Evolutionary conservation across 1,140 invertebrate species (phyloP), one percentile per base, ranked within the genome.

Genomic region (Drosophila kurseongensis): DNA sequence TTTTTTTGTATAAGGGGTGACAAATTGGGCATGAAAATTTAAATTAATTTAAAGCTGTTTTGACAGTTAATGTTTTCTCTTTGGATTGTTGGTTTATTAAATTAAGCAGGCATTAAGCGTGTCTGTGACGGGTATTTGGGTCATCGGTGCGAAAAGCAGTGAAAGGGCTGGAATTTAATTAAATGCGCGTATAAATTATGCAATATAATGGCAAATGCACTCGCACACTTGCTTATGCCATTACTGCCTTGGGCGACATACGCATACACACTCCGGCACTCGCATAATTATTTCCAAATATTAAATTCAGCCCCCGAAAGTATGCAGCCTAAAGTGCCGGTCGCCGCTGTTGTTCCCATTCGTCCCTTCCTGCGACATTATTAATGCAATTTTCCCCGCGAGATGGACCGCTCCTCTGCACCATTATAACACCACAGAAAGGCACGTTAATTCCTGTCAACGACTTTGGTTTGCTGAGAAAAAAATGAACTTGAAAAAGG

Each of bases 281-380:
- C 65, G 69, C 78, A 86, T 88, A 86, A 86, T 86, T 86, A 83
- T 81, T 66, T 62, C 66, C 82, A 86, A 86, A 88, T 86, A 88
- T 88, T 86, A 75, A 88, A 78, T 88, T 76, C 69, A 29, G 58
- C 50, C 74, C 42, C 75, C 79, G 42, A 82, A 86, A 86, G 79
- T 82, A 76, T 72, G 78, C 60, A 68, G 52, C 29, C 52, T 29
- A 63, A 62, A 66, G 45, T 51, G 36, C 57, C 57, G 12, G 18
- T 60, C 66, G 36, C 45, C 36, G 40, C 40, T 36, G 40, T 45
- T 63, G 71, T 62, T 66, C 35, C 40, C 41, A 32, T 41, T 52
- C 50, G 29, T 36, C 32, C 40, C 29, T 5, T 13, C 23, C 69
- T 59, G 47, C 56, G 67, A 41, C 65, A 82, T 82, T 86, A 86